Evolutionary conservation across 2,888 invertebrate genomes (phyloP), one percentile per base, ranked within the genome.

Genomic region (Drosophila mettleri): DNA sequence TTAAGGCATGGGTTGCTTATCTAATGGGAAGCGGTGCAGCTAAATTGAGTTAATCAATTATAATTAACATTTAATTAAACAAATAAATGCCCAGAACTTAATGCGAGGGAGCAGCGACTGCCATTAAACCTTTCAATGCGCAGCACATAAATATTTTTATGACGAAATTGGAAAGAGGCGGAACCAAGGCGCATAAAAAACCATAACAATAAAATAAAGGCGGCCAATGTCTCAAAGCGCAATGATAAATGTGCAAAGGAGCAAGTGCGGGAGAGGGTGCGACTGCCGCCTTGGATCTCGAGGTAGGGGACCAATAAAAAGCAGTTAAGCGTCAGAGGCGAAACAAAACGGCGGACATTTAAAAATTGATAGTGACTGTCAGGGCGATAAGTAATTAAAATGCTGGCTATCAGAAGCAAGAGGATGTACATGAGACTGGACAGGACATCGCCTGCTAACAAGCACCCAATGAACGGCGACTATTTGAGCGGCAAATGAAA

Each of bases 371-470:
- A 78, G 74, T 78, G 67, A 33, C 59, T 69, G 64, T 38, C 59
- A 52, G 48, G 58, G 78, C 70, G 79, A 88, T 88, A 77, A 83
- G 86, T 83, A 83, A 83, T 88, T 83, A 83, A 83, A 71, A 63
- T 63, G 24, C 41, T n/a, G 22, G 22, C 33, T 20, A 18, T 29
- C 29, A 18, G 14, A 2, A 27, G 24, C 14, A n/a, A 8, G 4
- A 12, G 33, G 20, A 4, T 3, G 16, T 2, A 7, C 1, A 12
- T 14, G 22, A 10, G 12, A 24, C 18, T 18, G 22, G 24, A 9
- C 36, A 38, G 61, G 48, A 74, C 74, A 61, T 70, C 58, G 58
- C 52, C 43, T 49, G 83, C 58, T 67, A 69, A 78, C 85, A 77
- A 78, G 71, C 71, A 54, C 61, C 60, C 79, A 78, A 69, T 66